A percentile compares a stretch with the other conserved stretches of the same genome.
Conservation (phyloP, 2,113 vertebrate genomes). For the Paedocypris sp. region DNA sequence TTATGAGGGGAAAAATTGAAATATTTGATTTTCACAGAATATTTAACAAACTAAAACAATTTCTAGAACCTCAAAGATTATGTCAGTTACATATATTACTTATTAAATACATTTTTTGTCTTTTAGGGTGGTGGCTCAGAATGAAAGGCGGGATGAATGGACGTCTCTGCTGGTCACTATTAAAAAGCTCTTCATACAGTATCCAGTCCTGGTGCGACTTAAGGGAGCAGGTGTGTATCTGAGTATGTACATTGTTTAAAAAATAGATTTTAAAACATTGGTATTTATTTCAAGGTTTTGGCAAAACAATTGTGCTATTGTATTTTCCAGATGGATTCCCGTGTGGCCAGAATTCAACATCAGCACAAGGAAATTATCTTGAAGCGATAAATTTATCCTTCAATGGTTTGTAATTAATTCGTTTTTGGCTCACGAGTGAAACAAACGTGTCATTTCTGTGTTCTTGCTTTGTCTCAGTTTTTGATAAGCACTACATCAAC, state of each 20-base stretch:
- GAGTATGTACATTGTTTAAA: not conserved
- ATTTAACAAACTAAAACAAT: no score
- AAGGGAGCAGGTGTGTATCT: conserved; percentile 74
- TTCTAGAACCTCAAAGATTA: no score
- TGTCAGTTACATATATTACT: no score
- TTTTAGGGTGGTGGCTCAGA: conserved; percentile 88
- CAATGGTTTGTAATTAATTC: conserved; percentile 83
- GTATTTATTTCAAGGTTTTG: not conserved
- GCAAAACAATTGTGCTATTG: no score
- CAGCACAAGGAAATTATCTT: conserved; percentile 92
- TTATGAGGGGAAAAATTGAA: no score
- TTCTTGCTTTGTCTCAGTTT: conserved; percentile 63
- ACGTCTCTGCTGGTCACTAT: conserved; percentile 87
- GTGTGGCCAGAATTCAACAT: conserved; percentile 83
- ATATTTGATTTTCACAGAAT: no score
- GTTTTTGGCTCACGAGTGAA: no score
- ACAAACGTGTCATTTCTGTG: no score
- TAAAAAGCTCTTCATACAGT: conserved; percentile 97
- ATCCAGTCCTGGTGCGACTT: conserved; percentile 85
- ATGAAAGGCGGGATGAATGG: conserved; percentile 94
- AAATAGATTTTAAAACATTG: not conserved
- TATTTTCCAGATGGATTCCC: conserved; percentile 80
- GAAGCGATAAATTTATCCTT: conserved; percentile 98
- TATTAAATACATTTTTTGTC: not conserved
- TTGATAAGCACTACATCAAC: conserved; percentile 98